Base-by-base conservation (phyloP, 2,113 vertebrate species). In the Cyprinus carpio region DNA sequence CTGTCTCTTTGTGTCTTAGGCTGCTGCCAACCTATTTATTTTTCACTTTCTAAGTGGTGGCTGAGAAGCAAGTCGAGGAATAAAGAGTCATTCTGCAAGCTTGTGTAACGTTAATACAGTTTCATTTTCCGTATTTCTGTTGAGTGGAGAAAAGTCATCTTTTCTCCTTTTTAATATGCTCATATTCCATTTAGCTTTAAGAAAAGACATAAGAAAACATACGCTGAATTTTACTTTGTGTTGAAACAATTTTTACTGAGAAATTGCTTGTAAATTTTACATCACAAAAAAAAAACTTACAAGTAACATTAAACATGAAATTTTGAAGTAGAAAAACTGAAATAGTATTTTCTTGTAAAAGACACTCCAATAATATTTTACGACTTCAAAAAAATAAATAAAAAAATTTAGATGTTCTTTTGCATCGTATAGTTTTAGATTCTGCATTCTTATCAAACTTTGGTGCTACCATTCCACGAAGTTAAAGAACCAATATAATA, bases 11-110 rank as follows among this genome's bases (percentile, higher is more conserved):
- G 87, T 86, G 90, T 90, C 92, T 92, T 92, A 87, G 88, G 15
- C 85, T 75, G 88, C 87, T 92, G 91, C 93, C 87, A 91, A 90
- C 83, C 86, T 93, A 93, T 94, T 95, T 94, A 93, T 92, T 92
- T 93, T 93, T 91, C 90, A 76, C 86, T 84, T 88, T 90, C 90
- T 90, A 92, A 93, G 91, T 90, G 92, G 90, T 84, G 91, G 87
- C 90, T 90, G 89, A 89, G 91, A 91, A 92, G 87, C 89, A 89
- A 80, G 87, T 79, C 82, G 72, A 86, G 88, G 90, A 92, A 93
- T 91, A 93, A 94, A 93, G 90, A 93, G 86, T 89, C 91, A 91
- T 92, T 94, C 86, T 92, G 87, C 85, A 89, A 90, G 87, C 84
- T 89, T 90, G 91, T 92, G 91, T 90, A 83, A 91, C 88, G 87